A percentile compares a stretch with the other conserved stretches of the same genome.
Conservation (phyloP, 1,140 invertebrate species). For the Tachypleus tridentatus region DNA sequence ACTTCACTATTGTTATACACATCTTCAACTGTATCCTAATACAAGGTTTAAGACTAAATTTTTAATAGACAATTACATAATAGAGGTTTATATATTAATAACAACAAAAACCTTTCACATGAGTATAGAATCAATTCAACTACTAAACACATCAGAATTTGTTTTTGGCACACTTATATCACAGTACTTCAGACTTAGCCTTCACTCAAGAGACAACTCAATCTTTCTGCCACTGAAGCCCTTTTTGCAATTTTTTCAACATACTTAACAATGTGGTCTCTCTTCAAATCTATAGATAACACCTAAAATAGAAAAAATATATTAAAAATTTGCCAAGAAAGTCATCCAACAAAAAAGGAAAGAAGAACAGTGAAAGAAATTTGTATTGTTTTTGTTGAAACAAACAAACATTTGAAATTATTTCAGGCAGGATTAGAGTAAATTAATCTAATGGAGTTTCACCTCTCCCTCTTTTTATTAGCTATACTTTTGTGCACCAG, state of each 20-base stretch:
- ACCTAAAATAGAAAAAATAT: slow-evolving; percentile 27
- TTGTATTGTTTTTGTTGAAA: too few relatives aligned
- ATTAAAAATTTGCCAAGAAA: slow-evolving; percentile 4
- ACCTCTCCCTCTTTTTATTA: too few relatives aligned
- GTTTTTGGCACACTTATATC: neutral
- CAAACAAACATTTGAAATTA: too few relatives aligned
- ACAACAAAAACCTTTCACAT: neutral
- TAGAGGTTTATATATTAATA: neutral
- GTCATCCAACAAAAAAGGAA: neutral
- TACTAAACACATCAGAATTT: neutral
- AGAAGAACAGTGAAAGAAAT: too few relatives aligned
- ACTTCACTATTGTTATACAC: neutral
- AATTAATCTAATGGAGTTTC: too few relatives aligned
- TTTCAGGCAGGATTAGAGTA: too few relatives aligned
- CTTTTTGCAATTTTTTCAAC: slow-evolving; percentile 31
- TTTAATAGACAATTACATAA: neutral
- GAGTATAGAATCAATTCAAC: neutral
- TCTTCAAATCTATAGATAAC: slow-evolving; percentile 32
- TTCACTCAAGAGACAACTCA: slow-evolving; percentile 7
- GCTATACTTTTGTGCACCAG: too few relatives aligned
- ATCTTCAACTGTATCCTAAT: neutral
- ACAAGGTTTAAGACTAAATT: neutral
- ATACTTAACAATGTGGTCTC: slow-evolving; percentile 31
- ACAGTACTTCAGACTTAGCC: neutral
- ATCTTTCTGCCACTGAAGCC: slow-evolving; percentile 30